phyloP scores from a whole-genome alignment of 2,797 vertebrate species.

The Sebastes trivittatus region DNA sequence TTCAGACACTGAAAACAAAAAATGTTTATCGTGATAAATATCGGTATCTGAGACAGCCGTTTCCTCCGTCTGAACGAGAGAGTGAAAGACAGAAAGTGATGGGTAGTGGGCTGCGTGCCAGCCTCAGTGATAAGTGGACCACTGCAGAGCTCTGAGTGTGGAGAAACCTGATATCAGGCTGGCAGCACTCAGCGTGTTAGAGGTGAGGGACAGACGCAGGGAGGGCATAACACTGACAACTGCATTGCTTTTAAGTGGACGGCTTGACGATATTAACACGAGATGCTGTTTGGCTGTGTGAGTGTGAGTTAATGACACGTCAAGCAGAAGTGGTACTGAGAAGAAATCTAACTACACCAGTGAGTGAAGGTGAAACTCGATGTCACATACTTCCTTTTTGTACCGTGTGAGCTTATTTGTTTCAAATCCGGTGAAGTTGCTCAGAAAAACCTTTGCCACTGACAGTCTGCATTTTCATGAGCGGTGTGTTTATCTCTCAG shows the following conservation, averaged over 20 bases:
- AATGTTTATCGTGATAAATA: no score
- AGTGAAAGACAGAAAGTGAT: conserved; percentile 60
- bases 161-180: conserved; percentile 79
- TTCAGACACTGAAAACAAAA: neutral
- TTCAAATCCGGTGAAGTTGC: conserved; percentile 21
- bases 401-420: conserved; percentile 3
- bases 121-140: conserved; percentile 73
- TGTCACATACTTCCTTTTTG: conserved; percentile 34
- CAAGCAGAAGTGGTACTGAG: conserved; percentile 44
- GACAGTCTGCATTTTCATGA: neutral
- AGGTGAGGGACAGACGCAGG: conserved; percentile 51
- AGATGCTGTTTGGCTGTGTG: conserved; percentile 44
- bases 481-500: conserved; percentile 15
- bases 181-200: conserved; percentile 78
- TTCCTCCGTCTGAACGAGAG: conserved; percentile 38
- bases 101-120: conserved; percentile 68
- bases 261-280: conserved; percentile 67
- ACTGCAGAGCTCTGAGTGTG: conserved; percentile 56
- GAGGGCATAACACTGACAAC: conserved; percentile 61
- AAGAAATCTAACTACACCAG: conserved; percentile 50
- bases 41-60: conserved; percentile 1
- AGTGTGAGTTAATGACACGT: conserved; percentile 45
- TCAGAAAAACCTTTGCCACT: conserved; percentile 35
- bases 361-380: conserved; percentile 61
- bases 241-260: conserved; percentile 71